These are phyloP conservation scores for Oscheius sp. DNA, from an alignment of 1,140 invertebrate genomes.

Conservation along the genomic window DNA sequence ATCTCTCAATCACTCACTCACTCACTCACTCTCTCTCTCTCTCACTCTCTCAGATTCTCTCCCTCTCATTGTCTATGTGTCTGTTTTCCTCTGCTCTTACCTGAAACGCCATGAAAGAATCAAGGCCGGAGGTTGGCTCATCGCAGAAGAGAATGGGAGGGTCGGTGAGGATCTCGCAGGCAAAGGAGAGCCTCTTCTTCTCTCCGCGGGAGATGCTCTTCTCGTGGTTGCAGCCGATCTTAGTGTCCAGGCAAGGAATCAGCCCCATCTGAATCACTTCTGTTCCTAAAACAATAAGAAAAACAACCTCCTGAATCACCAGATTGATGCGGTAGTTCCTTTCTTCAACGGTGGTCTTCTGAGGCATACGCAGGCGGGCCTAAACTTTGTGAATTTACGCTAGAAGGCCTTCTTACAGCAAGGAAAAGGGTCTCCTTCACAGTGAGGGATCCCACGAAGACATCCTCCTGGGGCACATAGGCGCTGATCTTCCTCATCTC, in stretches of 20 bases:
- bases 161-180: slow-evolving; percentile 69
- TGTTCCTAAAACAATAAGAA: slow-evolving; percentile 5
- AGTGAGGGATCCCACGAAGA: slow-evolving; percentile 66
- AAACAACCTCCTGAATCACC: slow-evolving; percentile 12
- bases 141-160: slow-evolving; percentile 76
- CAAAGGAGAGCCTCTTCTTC: slow-evolving; percentile 63
- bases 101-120: slow-evolving; percentile 74
- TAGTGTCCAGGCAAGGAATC: slow-evolving; percentile 68
- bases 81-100: neutral
- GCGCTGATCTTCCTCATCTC: slow-evolving; percentile 57
- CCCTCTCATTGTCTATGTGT: neutral
- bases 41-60: no score
- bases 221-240: slow-evolving; percentile 75
- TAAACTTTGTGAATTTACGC: neutral
- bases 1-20: no score
- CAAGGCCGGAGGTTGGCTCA: slow-evolving; percentile 76
- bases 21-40: no score
- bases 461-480: slow-evolving; percentile 67
- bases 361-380: slow-evolving; percentile 15
- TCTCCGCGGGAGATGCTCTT: slow-evolving; percentile 69
- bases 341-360: neutral
- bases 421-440: slow-evolving; percentile 65
- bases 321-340: slow-evolving; percentile 4
- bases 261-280: slow-evolving; percentile 71
- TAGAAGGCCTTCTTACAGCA: slow-evolving; percentile 4